Evolutionary conservation across 35 echinoderm and acorn worm species (phyloP).

Genomic region (Apostichopus japonicus): DNA sequence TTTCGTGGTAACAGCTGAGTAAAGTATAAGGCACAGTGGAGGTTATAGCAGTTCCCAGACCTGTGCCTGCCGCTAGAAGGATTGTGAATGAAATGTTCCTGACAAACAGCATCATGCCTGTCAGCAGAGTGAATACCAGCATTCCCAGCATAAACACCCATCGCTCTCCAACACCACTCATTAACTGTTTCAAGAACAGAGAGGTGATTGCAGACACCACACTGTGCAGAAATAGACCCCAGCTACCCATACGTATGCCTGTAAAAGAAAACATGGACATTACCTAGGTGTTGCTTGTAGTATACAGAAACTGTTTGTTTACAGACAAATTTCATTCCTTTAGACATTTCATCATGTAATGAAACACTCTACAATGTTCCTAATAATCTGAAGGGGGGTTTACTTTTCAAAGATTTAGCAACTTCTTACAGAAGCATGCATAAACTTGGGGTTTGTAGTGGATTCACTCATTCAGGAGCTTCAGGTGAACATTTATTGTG

Average conservation of each 20-base stretch:
- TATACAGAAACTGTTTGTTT: too few species aligned
- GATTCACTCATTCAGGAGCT: too few species aligned
- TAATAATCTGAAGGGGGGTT: too few species aligned
- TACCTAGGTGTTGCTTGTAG: too few species aligned
- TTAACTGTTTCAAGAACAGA: slow-evolving; percentile 63
- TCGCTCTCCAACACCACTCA: slow-evolving; percentile 58
- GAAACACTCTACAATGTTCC: too few species aligned
- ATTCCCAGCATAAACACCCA: slow-evolving; percentile 82
- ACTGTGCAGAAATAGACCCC: slow-evolving; percentile 88
- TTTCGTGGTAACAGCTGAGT: slow-evolving; percentile 83
- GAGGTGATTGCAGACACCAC: slow-evolving; percentile 75
- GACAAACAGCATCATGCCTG: slow-evolving; percentile 71
- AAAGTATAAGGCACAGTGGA: slow-evolving; percentile 86
- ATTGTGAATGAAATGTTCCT: slow-evolving; percentile 67
- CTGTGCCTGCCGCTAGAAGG: slow-evolving; percentile 76
- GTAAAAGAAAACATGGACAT: slow-evolving; percentile 24
- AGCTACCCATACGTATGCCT: slow-evolving; percentile 93
- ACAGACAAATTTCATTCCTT: too few species aligned
- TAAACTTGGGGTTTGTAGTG: too few species aligned
- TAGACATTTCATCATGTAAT: too few species aligned
- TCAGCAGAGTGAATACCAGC: slow-evolving; percentile 68
- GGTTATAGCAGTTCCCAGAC: slow-evolving; percentile 75
- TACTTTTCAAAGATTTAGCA: too few species aligned
- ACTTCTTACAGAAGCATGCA: too few species aligned
- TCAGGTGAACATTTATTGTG: too few species aligned